These are phyloP conservation scores for Papilio polyxenes DNA, from an alignment of 1,140 invertebrate species.

Conservation along the genomic window DNA sequence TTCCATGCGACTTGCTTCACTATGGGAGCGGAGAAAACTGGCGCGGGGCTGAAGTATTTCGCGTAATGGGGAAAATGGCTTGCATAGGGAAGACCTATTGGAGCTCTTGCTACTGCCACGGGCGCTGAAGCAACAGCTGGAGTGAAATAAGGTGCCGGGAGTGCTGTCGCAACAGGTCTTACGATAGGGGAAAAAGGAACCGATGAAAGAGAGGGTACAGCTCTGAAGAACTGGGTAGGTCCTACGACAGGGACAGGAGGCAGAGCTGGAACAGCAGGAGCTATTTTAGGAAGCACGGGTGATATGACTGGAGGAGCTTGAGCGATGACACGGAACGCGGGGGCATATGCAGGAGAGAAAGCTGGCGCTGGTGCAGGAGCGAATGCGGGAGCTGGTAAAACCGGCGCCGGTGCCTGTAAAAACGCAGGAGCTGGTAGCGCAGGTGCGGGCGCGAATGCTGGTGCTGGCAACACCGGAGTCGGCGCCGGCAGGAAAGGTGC, in stretches of 20 bases:
- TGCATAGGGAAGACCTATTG: conserved; percentile 43
- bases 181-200: conserved; percentile 55
- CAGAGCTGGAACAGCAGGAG: conserved; percentile 43
- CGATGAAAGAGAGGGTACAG: conserved; percentile 47
- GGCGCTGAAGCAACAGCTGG: conserved; percentile 49
- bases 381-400: conserved; percentile 20
- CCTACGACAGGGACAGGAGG: conserved; percentile 43
- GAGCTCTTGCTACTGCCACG: conserved; percentile 46
- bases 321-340: conserved; percentile 44
- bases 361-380: conserved; percentile 40
- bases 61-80: conserved; percentile 40
- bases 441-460: conserved; percentile 43
- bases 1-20: conserved; percentile 70
- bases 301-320: conserved; percentile 26
- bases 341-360: conserved; percentile 41
- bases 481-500: conserved; percentile 47
- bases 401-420: conserved; percentile 37
- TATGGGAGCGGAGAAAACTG: conserved; percentile 54
- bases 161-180: conserved; percentile 52
- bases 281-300: conserved; percentile 44
- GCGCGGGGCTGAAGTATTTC: conserved; percentile 48
- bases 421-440: conserved; percentile 39
- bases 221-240: conserved; percentile 41
- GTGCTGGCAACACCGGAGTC: conserved; percentile 43
- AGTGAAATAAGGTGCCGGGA: conserved; percentile 46